These are phyloP conservation scores for Caenorhabditis latens DNA, from an alignment of 1,140 invertebrate species.

Conservation along the genomic window DNA sequence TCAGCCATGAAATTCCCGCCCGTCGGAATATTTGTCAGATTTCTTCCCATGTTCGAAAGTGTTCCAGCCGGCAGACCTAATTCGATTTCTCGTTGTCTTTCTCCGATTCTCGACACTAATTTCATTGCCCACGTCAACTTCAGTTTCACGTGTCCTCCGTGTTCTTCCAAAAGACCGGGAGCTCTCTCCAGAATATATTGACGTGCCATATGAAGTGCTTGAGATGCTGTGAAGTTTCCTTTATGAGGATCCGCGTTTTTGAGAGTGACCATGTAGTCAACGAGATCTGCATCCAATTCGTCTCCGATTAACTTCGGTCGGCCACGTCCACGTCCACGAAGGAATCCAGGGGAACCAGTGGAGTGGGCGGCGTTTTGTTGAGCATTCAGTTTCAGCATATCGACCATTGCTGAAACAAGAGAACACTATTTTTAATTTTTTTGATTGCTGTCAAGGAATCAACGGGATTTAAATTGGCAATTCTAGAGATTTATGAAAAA, in stretches of 20 bases:
- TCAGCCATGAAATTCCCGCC: constrained; percentile 62
- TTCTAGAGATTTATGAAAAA: no score
- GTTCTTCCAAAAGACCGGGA: constrained; percentile 73
- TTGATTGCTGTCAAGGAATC: no score
- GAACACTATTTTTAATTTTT: no score
- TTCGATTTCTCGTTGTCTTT: constrained; percentile 68
- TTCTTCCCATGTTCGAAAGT: constrained; percentile 60
- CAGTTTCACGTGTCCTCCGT: constrained; percentile 76
- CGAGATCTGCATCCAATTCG: constrained; percentile 76
- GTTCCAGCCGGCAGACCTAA: constrained; percentile 65
- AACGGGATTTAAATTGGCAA: no score
- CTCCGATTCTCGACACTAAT: constrained; percentile 68
- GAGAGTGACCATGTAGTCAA: constrained; percentile 74
- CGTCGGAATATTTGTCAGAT: constrained; percentile 35
- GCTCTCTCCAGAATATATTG: constrained; percentile 74
- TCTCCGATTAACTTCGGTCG: constrained; percentile 76
- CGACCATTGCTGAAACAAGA: constrained; percentile 17
- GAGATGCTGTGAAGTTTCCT: constrained; percentile 74
- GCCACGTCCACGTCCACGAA: constrained; percentile 74
- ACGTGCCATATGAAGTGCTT: constrained; percentile 72
- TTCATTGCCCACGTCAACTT: constrained; percentile 78
- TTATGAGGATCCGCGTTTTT: constrained; percentile 69
- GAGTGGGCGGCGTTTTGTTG: constrained; percentile 52
- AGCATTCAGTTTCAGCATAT: constrained; percentile 61
- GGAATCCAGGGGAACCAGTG: constrained; percentile 71